phyloP scores from a whole-genome alignment of 1,140 invertebrate genomes.

The Hydropsyche tenuis region DNA sequence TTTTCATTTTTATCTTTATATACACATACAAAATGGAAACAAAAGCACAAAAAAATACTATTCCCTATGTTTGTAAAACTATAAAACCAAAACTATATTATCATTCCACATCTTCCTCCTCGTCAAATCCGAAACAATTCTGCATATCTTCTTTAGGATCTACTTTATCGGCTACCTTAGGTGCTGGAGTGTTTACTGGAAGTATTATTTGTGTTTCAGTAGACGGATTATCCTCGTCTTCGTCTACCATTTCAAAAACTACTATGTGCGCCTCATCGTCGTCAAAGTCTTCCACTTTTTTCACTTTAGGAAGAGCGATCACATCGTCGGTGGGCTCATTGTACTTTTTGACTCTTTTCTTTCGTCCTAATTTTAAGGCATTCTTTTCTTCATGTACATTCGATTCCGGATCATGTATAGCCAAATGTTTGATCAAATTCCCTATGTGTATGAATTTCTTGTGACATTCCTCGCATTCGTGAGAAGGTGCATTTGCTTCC shows the following conservation, averaged over 20 bases:
- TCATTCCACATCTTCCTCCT: slow-evolving; percentile 25
- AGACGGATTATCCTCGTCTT: slow-evolving; percentile 51
- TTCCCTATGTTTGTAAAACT: too few relatives aligned
- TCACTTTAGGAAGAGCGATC: slow-evolving; percentile 48
- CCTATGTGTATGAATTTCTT: slow-evolving; percentile 85
- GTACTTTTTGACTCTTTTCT: slow-evolving; percentile 69
- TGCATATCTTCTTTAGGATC: slow-evolving; percentile 72
- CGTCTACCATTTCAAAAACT: slow-evolving; percentile 79
- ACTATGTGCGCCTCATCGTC: slow-evolving; percentile 71
- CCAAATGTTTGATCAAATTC: slow-evolving; percentile 87
- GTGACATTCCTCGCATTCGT: slow-evolving; percentile 83
- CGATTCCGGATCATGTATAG: slow-evolving; percentile 82
- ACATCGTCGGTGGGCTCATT: slow-evolving; percentile 54
- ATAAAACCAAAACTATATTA: background rate
- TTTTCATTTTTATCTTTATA: too few relatives aligned
- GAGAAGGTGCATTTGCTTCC: slow-evolving; percentile 79
- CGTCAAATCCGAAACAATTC: slow-evolving; percentile 82
- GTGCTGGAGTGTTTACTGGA: slow-evolving; percentile 48
- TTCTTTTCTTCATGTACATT: slow-evolving; percentile 73
- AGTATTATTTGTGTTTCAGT: background rate
- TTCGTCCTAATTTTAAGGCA: slow-evolving; percentile 74
- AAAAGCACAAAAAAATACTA: too few relatives aligned
- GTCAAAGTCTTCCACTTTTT: slow-evolving; percentile 63
- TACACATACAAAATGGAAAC: too few relatives aligned
- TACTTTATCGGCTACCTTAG: slow-evolving; percentile 46